Conservation (phyloP, 2,888 invertebrate species). For the Deilephila porcellus region DNA sequence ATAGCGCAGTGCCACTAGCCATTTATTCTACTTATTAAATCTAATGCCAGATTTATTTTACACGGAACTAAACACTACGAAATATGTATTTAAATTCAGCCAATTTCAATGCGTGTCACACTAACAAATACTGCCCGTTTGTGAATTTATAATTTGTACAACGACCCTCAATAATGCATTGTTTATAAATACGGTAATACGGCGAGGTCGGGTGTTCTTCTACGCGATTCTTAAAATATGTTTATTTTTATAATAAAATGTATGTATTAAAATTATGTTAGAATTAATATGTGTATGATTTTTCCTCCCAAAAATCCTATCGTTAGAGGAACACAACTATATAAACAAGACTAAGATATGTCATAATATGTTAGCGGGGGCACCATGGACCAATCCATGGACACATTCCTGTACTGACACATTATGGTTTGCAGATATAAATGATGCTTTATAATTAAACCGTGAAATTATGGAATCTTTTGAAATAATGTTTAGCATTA, state of each 20-base stretch:
- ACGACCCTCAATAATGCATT: neutral
- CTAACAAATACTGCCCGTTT: neutral
- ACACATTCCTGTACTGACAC: no score
- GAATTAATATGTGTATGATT: neutral
- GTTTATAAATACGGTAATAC: slow-evolving; percentile 4
- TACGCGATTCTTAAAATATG: slow-evolving; percentile 4
- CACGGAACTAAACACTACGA: neutral
- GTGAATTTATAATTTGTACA: slow-evolving; percentile 1
- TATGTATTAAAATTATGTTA: slow-evolving; percentile 26
- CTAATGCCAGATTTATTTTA: no score
- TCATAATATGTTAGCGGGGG: no score
- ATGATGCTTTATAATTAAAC: no score
- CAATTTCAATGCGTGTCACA: neutral
- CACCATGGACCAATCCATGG: no score
- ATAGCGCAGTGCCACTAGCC: neutral
- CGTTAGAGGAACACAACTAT: no score
- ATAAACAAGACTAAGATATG: no score
- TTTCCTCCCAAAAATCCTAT: neutral
- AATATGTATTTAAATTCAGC: neutral
- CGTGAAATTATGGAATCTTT: no score
- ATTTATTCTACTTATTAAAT: neutral
- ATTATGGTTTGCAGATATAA: no score
- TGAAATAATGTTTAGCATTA: no score
- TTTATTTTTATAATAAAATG: slow-evolving; percentile 11
- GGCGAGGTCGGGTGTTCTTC: neutral